Conservation (phyloP, 2,113 vertebrate species). For the Oriolus oriolus region DNA sequence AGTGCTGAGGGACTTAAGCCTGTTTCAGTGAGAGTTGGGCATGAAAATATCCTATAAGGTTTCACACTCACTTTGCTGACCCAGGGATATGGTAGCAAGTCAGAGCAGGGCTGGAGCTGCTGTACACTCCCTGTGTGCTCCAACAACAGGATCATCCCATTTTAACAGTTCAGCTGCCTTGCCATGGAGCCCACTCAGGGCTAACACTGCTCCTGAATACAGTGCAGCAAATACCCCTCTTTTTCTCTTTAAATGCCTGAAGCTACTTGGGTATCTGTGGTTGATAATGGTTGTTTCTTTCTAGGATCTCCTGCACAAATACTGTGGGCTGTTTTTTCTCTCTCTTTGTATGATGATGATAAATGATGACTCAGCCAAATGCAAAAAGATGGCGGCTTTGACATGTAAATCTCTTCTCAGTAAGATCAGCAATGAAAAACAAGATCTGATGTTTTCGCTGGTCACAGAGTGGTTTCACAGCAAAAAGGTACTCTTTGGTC, state of each 20-base stretch:
- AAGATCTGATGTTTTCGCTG: constrained; percentile 81
- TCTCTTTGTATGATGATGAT: constrained; percentile 86
- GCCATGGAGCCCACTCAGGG: rapidly evolving
- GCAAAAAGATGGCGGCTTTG: constrained; percentile 92
- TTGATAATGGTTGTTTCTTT: neutral
- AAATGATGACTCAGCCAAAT: constrained; percentile 86
- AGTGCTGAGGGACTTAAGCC: neutral
- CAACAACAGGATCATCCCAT: neutral
- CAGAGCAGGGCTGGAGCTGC: neutral
- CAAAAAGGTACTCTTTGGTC: constrained; percentile 79
- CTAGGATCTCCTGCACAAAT: constrained; percentile 80
- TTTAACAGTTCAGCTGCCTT: neutral
- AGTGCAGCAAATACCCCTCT: neutral
- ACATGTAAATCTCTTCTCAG: constrained; percentile 81
- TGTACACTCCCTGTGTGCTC: neutral
- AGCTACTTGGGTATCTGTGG: neutral
- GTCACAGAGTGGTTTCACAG: constrained; percentile 82
- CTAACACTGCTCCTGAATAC: neutral
- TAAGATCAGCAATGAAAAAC: constrained; percentile 75
- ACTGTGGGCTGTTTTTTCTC: constrained; percentile 88
- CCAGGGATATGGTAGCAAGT: neutral
- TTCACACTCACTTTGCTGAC: neutral
- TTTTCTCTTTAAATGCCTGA: neutral
- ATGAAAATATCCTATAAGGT: neutral
- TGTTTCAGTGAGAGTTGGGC: neutral